Percentiles rank a stretch among this genome's conserved stretches.
Conservation (phyloP, 2,888 invertebrate species). For the Microctonus brassicae region DNA sequence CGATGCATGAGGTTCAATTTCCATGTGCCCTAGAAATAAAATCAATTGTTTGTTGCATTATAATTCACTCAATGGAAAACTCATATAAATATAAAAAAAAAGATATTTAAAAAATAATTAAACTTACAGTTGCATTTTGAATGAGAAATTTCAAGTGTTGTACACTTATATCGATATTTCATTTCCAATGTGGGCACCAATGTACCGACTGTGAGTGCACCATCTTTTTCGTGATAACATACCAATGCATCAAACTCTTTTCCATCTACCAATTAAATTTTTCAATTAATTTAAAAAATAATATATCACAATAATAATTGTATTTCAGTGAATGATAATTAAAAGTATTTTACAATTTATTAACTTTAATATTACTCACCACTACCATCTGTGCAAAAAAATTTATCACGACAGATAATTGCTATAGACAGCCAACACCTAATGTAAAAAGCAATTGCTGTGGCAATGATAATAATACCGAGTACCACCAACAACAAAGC, state of each 20-base stretch:
- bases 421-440: constrained; percentile 71
- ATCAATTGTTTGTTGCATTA: neutral
- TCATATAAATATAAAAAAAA: neutral
- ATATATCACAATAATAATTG: too few species aligned
- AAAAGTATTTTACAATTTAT: neutral
- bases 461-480: constrained; percentile 70
- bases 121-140: constrained; percentile 73
- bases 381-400: constrained; percentile 69
- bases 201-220: constrained; percentile 75
- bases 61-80: neutral
- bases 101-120: constrained; percentile 29
- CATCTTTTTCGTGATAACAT: constrained; percentile 76
- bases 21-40: constrained; percentile 72
- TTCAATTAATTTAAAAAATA: neutral
- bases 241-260: constrained; percentile 78
- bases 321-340: too few species aligned
- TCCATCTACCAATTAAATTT: constrained; percentile 67
- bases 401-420: constrained; percentile 71
- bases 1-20: constrained; percentile 72
- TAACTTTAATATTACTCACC: constrained; percentile 55
- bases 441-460: constrained; percentile 72
- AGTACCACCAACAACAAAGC: constrained; percentile 72
- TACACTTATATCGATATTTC: constrained; percentile 77
- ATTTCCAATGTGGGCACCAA: constrained; percentile 76
- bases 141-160: constrained; percentile 72